phyloP scores from a whole-genome alignment of 2,888 invertebrate species.

The Acheta domesticus region DNA sequence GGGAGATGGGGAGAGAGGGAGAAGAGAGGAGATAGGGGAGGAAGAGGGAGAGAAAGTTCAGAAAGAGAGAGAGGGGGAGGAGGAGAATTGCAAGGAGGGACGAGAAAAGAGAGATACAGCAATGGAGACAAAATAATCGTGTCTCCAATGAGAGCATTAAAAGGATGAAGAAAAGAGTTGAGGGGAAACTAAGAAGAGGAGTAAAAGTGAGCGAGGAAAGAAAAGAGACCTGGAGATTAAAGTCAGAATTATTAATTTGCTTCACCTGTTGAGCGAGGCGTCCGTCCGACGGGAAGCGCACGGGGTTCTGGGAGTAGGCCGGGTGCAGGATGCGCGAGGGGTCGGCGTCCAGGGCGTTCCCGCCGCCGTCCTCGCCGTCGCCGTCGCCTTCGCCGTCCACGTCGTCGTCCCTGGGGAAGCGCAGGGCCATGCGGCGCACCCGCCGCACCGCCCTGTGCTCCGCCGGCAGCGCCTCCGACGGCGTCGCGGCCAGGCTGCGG shows the following conservation, averaged over 20 bases:
- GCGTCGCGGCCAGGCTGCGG: not conserved
- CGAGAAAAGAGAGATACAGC: too few relatives aligned
- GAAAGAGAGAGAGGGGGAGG: too few relatives aligned
- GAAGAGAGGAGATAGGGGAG: too few relatives aligned
- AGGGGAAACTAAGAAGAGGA: too few relatives aligned
- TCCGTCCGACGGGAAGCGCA: not conserved
- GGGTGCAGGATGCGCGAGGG: not conserved
- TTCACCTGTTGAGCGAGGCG: not conserved
- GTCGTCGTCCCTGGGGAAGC: not conserved
- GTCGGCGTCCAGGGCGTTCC: not conserved
- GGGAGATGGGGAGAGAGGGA: too few relatives aligned
- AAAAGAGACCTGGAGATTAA: too few relatives aligned
- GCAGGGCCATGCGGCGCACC: not conserved
- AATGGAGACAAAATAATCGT: too few relatives aligned
- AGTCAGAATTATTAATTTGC: not conserved
- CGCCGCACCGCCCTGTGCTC: not conserved
- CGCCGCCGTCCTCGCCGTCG: not conserved
- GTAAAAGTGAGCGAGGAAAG: too few relatives aligned
- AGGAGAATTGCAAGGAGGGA: too few relatives aligned
- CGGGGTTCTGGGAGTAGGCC: not conserved
- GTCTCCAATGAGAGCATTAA: too few relatives aligned
- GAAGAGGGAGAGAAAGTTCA: too few relatives aligned
- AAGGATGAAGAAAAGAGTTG: too few relatives aligned
- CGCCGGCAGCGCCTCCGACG: not conserved
- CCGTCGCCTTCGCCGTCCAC: not conserved